Evolutionary conservation across 2,888 invertebrate genomes (phyloP).

Genomic region (Tethea ocularis): DNA sequence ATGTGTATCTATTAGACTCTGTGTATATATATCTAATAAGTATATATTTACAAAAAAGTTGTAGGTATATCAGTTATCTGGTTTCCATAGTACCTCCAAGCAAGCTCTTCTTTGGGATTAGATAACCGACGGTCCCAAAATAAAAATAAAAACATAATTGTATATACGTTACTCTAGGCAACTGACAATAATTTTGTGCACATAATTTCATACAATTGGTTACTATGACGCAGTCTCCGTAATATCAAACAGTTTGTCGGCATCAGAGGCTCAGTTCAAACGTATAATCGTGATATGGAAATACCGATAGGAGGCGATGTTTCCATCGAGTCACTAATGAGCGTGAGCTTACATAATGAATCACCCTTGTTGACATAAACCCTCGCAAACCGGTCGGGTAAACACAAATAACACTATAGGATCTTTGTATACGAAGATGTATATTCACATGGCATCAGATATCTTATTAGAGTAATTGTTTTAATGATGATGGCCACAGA

Average conservation of each 20-base stretch:
- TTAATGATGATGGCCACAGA: too few relatives aligned
- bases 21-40: too few relatives aligned
- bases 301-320: conserved; percentile 22
- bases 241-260: conserved; percentile 7
- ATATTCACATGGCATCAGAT: neutral
- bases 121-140: too few relatives aligned
- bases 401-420: conserved; percentile 6
- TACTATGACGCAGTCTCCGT: conserved; percentile 6
- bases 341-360: conserved; percentile 50
- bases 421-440: neutral
- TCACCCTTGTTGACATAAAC: conserved; percentile 42
- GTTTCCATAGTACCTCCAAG: too few relatives aligned
- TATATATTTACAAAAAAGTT: too few relatives aligned
- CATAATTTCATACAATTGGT: neutral
- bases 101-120: too few relatives aligned
- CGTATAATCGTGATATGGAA: conserved; percentile 12
- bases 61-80: too few relatives aligned
- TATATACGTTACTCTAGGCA: too few relatives aligned
- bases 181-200: neutral
- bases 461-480: too few relatives aligned
- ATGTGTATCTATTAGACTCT: too few relatives aligned
- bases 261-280: neutral
- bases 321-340: conserved; percentile 42
- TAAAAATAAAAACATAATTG: too few relatives aligned
- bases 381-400: conserved; percentile 32